Evolutionary conservation across 2,113 vertebrate species (phyloP).

Genomic region (Porphyrio hochstetteri): DNA sequence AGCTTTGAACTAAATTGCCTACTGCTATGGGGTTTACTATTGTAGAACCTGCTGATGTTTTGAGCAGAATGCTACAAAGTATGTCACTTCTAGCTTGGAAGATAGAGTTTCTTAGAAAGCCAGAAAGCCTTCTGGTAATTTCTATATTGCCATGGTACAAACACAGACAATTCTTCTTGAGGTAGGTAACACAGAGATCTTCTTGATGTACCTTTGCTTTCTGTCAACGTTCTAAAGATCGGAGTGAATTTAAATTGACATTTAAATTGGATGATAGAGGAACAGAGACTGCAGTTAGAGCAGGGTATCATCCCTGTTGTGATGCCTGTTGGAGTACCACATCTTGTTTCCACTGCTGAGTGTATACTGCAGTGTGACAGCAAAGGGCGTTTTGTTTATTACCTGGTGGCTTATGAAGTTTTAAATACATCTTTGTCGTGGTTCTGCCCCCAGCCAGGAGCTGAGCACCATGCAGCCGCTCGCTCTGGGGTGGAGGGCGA

Average conservation of each 20-base stretch:
- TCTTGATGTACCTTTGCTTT: neutral
- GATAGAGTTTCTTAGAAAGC: neutral
- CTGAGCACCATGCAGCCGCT: too few species aligned
- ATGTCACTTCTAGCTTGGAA: neutral
- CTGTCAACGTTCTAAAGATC: neutral
- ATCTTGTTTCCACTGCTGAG: rapidly evolving
- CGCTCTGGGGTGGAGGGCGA: too few species aligned
- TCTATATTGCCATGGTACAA: neutral
- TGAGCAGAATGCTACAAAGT: neutral
- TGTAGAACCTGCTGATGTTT: neutral
- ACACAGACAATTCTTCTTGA: neutral
- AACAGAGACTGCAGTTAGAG: neutral
- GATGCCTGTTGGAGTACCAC: neutral
- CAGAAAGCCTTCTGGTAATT: neutral
- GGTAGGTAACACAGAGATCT: neutral
- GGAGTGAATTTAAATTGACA: neutral
- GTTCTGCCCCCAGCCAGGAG: too few species aligned
- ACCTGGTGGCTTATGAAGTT: neutral
- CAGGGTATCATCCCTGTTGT: neutral
- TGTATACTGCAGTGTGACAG: neutral
- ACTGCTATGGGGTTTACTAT: neutral
- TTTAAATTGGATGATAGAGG: neutral
- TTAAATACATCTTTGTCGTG: neutral
- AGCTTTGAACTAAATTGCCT: neutral
- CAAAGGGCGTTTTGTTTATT: neutral